phyloP scores from a whole-genome alignment of 2,797 vertebrate species.

The Natrix natrix region DNA sequence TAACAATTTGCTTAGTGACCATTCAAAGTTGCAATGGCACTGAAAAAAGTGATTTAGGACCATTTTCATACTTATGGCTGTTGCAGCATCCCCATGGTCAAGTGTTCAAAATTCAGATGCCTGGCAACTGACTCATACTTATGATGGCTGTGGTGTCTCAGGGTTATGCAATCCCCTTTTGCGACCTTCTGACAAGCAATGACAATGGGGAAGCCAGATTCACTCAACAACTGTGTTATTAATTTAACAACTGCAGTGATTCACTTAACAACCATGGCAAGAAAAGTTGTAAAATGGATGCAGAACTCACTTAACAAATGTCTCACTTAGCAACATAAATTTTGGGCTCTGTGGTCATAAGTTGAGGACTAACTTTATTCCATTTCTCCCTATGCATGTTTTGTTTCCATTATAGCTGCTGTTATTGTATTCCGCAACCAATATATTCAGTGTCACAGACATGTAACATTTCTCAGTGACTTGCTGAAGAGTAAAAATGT shows the following conservation, averaged over 20 bases:
- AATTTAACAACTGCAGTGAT: neutral
- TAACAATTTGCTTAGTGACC: neutral
- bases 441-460: neutral
- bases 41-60: neutral
- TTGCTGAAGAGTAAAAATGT: neutral
- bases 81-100: neutral
- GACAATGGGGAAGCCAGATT: neutral
- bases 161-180: neutral
- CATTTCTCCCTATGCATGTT: neutral
- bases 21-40: neutral
- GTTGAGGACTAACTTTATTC: neutral
- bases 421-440: neutral
- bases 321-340: neutral
- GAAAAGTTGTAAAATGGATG: neutral
- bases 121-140: neutral
- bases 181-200: neutral
- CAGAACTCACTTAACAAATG: neutral
- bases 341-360: neutral
- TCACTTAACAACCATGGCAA: neutral
- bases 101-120: neutral
- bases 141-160: neutral
- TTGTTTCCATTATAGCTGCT: neutral
- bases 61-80: neutral
- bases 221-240: neutral
- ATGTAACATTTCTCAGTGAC: neutral